A percentile compares a stretch with the other conserved stretches of the same genome.
These are phyloP conservation scores for Chrysolina americana DNA, from an alignment of 2,888 invertebrate species.

Conservation along the genomic window DNA sequence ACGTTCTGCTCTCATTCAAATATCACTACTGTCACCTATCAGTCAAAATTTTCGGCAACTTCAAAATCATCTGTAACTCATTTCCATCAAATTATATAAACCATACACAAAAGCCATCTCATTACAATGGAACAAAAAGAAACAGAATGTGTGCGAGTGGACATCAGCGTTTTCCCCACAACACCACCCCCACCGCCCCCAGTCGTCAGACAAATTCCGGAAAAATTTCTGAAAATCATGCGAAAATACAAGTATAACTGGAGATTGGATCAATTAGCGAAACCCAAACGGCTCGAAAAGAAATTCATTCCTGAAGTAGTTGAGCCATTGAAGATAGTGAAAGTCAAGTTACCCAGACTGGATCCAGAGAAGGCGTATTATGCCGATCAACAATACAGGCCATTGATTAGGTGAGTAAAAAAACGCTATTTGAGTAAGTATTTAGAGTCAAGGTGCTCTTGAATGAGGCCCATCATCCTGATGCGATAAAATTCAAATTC, in stretches of 20 bases:
- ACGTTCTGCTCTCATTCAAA: background rate
- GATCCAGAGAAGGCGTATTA: conserved; percentile 49
- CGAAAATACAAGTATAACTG: conserved; percentile 55
- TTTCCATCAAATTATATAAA: background rate
- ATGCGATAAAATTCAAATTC: no score
- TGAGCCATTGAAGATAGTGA: conserved; percentile 37
- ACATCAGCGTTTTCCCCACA: conserved; percentile 47
- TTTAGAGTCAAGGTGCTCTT: no score
- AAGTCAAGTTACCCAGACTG: conserved; percentile 31
- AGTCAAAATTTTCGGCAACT: conserved; percentile 7
- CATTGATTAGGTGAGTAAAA: conserved; percentile 48
- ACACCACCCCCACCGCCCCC: conserved; percentile 41
- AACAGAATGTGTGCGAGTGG: conserved; percentile 47
- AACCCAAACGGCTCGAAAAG: conserved; percentile 32
- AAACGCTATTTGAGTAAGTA: no score
- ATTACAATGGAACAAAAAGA: conserved; percentile 9
- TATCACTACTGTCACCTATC: conserved; percentile 9
- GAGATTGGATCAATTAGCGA: conserved; percentile 51
- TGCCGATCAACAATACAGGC: conserved; percentile 53
- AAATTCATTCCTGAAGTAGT: conserved; percentile 27
- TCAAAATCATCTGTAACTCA: conserved; percentile 23
- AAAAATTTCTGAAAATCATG: conserved; percentile 48
- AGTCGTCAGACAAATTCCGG: conserved; percentile 42
- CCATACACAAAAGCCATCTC: background rate
- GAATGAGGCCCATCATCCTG: no score